Base-by-base conservation (phyloP, 2,113 vertebrate species). In the Tupaia tana region DNA sequence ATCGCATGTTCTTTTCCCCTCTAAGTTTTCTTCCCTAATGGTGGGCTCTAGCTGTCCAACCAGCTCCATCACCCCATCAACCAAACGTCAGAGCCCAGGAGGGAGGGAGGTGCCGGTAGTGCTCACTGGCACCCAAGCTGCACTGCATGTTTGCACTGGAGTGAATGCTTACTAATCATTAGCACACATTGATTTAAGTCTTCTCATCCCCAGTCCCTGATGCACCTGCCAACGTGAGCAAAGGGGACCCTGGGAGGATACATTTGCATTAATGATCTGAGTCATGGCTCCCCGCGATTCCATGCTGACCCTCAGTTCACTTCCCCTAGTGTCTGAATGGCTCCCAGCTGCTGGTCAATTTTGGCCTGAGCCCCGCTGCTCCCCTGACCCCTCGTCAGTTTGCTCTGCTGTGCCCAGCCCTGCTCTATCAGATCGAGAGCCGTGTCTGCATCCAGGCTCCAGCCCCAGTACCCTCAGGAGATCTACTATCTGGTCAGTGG, bases 341-440 rank as follows among this genome's bases (percentile, higher is more conserved):
- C 73, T 98, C 98, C 54, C 98, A 99, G 96, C 98, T 99, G 89
- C 98, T 99, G 92, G 96, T 98, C 95, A 99, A 99, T 34, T 99
- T 99, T 56, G 99, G 99, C 27, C 95, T 99, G 97, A 98, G 96
- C 13, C 82, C 98, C 0, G 96, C 92, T 14, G 74, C 98, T 14
- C 98, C 98, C 89, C 98, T 99, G 94, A 99, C 99, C 0, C 99
- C 99, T 0, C 97, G 95, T 69, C 99, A 99, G 95, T 99, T 99
- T 96, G 98, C 98, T 18, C 98, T 99, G 86, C 98, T 99, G 25
- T 99, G 99, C 89, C 99, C 99, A 2, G 99, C 99, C 1, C 98
- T 99, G 95, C 98, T 99, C 52, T 99, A 99, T 82, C 99, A 99
- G 98, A 99, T 99, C 16, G 99, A 99, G 97, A 99, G 99, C 85